phyloP scores from a whole-genome alignment of 2,888 invertebrate genomes.

The Heliothis peltigera region DNA sequence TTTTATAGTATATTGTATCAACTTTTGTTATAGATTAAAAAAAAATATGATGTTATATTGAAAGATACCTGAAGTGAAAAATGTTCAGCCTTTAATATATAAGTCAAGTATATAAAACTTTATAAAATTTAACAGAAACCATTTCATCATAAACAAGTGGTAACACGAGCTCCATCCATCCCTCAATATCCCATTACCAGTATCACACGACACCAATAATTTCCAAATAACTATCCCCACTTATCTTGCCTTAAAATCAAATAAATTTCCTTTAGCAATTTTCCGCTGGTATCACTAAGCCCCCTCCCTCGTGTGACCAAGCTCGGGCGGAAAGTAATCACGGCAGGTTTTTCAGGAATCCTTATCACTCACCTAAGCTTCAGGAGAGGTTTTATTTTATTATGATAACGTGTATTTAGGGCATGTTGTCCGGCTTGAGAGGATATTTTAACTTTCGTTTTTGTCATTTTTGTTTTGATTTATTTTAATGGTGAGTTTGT shows the following conservation, averaged over 20 bases:
- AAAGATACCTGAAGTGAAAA: too few relatives aligned
- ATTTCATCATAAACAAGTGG: background rate
- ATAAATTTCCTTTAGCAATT: constrained; percentile 37
- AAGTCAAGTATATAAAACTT: too few relatives aligned
- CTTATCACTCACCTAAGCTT: constrained; percentile 62
- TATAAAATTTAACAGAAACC: too few relatives aligned
- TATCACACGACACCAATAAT: constrained; percentile 1
- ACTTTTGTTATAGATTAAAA: too few relatives aligned
- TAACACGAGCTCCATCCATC: background rate
- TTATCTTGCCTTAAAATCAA: constrained; percentile 21
- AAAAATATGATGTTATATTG: too few relatives aligned
- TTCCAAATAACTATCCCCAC: background rate
- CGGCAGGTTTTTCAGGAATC: constrained; percentile 53
- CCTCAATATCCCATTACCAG: background rate
- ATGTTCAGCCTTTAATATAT: too few relatives aligned
- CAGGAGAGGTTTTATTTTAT: constrained; percentile 58
- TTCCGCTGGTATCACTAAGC: constrained; percentile 32
- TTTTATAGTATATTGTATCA: background rate
- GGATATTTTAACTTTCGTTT: constrained; percentile 23
- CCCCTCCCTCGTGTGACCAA: constrained; percentile 32
- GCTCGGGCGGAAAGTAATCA: constrained; percentile 60
- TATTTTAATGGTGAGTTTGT: too few relatives aligned
- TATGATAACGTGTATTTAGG: constrained; percentile 56
- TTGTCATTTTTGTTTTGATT: constrained; percentile 1
- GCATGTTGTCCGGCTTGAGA: constrained; percentile 32